Evolutionary conservation across 2,113 vertebrate genomes (phyloP).

Genomic region (Leuciscus idus): DNA sequence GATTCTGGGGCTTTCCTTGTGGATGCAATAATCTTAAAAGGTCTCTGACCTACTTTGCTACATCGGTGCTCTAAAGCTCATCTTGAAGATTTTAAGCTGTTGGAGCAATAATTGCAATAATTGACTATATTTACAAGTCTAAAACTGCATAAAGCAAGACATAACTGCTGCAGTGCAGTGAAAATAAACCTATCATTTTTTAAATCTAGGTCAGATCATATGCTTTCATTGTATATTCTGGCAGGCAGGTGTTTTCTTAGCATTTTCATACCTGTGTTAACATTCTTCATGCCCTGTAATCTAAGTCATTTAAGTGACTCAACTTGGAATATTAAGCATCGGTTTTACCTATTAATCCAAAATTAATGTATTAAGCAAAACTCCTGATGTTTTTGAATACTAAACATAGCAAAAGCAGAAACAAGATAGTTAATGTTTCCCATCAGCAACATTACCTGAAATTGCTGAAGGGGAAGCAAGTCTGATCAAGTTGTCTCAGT

Average conservation of each 20-base stretch:
- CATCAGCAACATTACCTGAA: background rate
- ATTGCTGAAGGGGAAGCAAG: constrained; percentile 23
- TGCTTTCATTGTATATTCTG: background rate
- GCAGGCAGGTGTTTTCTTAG: background rate
- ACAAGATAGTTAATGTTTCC: background rate
- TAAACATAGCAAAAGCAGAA: constrained; percentile 4
- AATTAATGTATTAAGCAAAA: background rate
- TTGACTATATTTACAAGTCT: background rate
- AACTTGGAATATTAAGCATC: background rate
- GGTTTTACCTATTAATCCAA: background rate
- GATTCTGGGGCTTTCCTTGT: background rate
- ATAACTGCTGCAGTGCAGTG: background rate
- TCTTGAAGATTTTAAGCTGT: background rate
- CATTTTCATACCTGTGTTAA: background rate
- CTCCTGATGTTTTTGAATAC: background rate
- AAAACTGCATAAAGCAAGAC: background rate
- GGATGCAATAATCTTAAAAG: background rate
- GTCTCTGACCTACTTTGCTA: background rate
- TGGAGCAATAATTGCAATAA: background rate
- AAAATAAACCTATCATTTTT: background rate
- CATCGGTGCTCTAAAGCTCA: background rate
- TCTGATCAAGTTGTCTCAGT: constrained; percentile 35
- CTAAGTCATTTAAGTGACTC: background rate
- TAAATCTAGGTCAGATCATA: background rate
- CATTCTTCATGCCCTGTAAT: background rate